These are phyloP conservation scores for Dasypolia templi DNA, from an alignment of 2,888 invertebrate species.

Conservation along the genomic window DNA sequence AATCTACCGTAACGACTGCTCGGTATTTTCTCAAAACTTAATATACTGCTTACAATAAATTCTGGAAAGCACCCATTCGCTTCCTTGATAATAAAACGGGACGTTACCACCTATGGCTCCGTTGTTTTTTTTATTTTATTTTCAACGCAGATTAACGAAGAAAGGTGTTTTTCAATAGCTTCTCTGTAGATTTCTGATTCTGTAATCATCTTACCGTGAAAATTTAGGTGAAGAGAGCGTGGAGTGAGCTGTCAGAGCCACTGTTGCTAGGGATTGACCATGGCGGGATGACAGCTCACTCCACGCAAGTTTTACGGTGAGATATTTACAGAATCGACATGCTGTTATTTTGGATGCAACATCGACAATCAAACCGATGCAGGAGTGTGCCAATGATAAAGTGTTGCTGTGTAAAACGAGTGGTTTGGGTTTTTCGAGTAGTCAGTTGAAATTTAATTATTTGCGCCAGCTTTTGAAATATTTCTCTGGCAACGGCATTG, in stretches of 20 bases:
- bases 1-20: constrained; percentile 45
- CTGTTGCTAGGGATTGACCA: too few species aligned
- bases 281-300: too few species aligned
- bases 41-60: constrained; percentile 64
- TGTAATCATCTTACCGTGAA: too few species aligned
- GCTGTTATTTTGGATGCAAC: neutral
- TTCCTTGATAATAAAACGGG: constrained; percentile 55
- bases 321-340: too few species aligned
- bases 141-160: constrained; percentile 31
- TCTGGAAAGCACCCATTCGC: constrained; percentile 60
- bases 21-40: constrained; percentile 58
- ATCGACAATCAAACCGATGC: too few species aligned
- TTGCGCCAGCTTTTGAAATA: neutral
- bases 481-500: neutral
- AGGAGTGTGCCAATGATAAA: neutral
- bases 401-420: neutral
- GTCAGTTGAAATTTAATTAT: neutral
- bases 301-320: too few species aligned
- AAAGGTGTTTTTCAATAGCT: neutral
- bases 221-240: too few species aligned
- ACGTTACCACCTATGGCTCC: constrained; percentile 39
- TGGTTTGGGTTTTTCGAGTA: neutral
- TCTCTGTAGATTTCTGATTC: too few species aligned
- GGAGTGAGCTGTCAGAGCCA: too few species aligned
- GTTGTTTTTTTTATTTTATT: constrained; percentile 56